Evolutionary conservation across 2,797 vertebrate genomes (phyloP).

Genomic region (Acanthis flammea): DNA sequence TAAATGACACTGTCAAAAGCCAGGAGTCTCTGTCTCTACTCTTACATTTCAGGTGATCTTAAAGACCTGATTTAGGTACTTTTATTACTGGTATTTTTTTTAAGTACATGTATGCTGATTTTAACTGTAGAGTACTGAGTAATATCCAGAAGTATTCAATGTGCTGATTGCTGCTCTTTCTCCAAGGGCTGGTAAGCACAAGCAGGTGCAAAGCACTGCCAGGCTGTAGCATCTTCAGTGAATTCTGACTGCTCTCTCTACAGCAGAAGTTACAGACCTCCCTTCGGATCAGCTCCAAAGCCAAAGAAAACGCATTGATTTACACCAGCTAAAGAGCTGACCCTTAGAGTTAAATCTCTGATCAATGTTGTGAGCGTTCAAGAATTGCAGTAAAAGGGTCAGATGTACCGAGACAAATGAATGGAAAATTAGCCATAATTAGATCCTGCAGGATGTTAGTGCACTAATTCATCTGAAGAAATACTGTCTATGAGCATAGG

Average conservation of each 20-base stretch:
- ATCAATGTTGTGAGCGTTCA: constrained; percentile 7
- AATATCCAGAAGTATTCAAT: neutral
- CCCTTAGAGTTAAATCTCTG: constrained; percentile 33
- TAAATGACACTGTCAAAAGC: neutral
- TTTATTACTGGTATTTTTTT: neutral
- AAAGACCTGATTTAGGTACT: neutral
- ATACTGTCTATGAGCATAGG: neutral
- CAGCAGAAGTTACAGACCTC: neutral
- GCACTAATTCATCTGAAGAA: neutral
- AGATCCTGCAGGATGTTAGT: neutral
- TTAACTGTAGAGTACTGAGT: neutral
- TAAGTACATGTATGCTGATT: neutral
- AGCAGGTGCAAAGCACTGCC: neutral
- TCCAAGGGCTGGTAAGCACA: neutral
- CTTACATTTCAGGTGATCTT: neutral
- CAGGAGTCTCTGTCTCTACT: neutral
- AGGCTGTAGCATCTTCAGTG: neutral
- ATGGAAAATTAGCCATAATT: constrained; percentile 48
- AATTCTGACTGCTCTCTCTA: neutral
- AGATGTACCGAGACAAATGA: constrained; percentile 27
- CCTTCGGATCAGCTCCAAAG: neutral
- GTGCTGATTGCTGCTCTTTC: neutral
- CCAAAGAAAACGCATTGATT: constrained; percentile 42
- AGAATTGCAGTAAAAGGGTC: constrained; percentile 49
- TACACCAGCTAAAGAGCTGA: constrained; percentile 15